Conservation (phyloP, 2,888 invertebrate species). For the Aphidoletes aphidimyza region DNA sequence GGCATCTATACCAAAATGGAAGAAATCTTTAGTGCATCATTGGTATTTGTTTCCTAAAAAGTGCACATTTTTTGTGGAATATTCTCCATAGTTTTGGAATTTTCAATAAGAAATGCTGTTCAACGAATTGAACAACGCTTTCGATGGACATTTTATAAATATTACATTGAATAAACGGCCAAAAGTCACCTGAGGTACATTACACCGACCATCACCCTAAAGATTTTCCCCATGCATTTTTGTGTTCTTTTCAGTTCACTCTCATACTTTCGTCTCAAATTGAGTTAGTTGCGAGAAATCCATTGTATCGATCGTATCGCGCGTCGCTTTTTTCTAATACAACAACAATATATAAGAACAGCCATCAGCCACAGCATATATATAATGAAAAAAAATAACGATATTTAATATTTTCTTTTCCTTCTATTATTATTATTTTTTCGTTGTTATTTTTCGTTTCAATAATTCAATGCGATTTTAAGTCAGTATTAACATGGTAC, state of each 20-base stretch:
- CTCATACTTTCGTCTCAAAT: slow-evolving; percentile 9
- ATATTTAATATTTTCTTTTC: slow-evolving; percentile 2
- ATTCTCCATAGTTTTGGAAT: no score
- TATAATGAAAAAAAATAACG: no score
- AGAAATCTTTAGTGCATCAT: background rate
- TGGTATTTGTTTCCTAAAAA: background rate
- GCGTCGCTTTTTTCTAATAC: slow-evolving; percentile 52
- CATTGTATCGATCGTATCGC: slow-evolving; percentile 54
- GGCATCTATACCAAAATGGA: background rate
- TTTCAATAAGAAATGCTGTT: no score
- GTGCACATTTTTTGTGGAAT: background rate
- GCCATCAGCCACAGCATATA: background rate
- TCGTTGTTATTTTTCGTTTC: slow-evolving; percentile 44
- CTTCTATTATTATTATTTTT: slow-evolving; percentile 17
- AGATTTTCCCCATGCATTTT: slow-evolving; percentile 4
- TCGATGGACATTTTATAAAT: background rate
- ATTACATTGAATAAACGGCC: background rate
- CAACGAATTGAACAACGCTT: background rate
- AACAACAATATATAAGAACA: slow-evolving; percentile 35
- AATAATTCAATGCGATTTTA: background rate
- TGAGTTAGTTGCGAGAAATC: slow-evolving; percentile 51
- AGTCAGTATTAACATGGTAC: background rate
- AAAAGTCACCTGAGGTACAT: background rate
- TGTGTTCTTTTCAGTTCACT: background rate
- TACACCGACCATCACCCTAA: background rate